A percentile compares a stretch with the other conserved stretches of the same genome.
Conservation (phyloP, 2,113 vertebrate genomes). For the Manacus vitellinus region DNA sequence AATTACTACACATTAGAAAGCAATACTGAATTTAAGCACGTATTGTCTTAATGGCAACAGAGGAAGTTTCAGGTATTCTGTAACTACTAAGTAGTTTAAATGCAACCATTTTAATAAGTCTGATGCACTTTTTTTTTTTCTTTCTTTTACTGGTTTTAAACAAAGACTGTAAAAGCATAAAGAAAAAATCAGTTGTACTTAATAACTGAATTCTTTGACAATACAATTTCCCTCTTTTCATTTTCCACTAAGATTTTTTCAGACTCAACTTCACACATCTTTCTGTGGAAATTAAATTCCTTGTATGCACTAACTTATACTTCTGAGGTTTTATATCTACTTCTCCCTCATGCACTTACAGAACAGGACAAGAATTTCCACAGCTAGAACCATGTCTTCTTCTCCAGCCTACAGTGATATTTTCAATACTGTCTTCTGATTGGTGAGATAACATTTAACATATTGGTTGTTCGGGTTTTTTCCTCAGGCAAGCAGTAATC, state of each 20-base stretch:
- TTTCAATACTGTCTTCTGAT: slow-evolving; percentile 31
- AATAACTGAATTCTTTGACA: not conserved
- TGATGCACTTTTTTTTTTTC: not conserved
- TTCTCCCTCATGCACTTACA: not conserved
- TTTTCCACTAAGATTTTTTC: not conserved
- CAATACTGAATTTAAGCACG: not conserved
- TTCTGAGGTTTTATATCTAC: not conserved
- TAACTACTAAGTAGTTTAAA: not conserved
- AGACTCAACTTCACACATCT: not conserved
- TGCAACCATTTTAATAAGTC: not conserved
- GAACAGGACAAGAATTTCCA: not conserved
- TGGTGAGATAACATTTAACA: slow-evolving; percentile 5
- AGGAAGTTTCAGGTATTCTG: not conserved
- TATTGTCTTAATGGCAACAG: not conserved
- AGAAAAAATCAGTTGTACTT: not conserved
- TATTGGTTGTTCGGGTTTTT: not conserved
- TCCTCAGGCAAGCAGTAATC: slow-evolving; percentile 43
- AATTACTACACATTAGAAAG: not conserved
- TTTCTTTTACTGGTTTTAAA: not conserved
- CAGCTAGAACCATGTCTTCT: not conserved
- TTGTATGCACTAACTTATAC: not conserved
- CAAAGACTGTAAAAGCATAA: not conserved
- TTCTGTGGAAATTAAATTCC: not conserved
- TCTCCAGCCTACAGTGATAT: not conserved
- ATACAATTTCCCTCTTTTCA: not conserved